Evolutionary conservation across 1,140 invertebrate genomes (phyloP), one percentile per base, ranked within the genome.

Genomic region (Drosophila kanapiae): DNA sequence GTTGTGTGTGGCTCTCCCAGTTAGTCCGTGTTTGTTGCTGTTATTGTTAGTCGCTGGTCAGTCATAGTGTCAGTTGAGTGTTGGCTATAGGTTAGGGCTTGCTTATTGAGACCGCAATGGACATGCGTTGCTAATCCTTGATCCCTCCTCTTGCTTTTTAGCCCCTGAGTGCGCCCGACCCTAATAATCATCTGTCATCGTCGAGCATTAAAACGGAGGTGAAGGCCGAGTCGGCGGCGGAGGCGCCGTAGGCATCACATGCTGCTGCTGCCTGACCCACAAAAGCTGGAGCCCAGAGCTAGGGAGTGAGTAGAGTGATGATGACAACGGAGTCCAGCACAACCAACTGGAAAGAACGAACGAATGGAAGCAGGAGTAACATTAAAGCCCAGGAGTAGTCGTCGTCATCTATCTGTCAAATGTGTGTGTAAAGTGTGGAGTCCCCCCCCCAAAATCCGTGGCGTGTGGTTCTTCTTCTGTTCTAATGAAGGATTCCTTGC

Each of bases 111-210:
- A 45, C 37, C 27, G 31, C 38, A 13, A n/a, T 37, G 43, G 10
- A 62, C 53, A n/a, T 37, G 40, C 33, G 14, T 23, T 47, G 57
- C 64, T 87, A 88, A 88, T 83, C 43, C 29, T 47, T 67, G 59
- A 27, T 59, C 35, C 53, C 53, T 56, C 53, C 72, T 92, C 62
- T 90, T 82, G 58, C 59, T 70, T 86, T 91, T 56, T 78, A 93
- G 92, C 92, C 91, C 79, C 92, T 92, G 86, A 93, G 82, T 91
- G 92, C 91, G 80, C 91, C 91, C 62, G 92, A 93, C 90, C 91
- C 88, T 91, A 93, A 90, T 91, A 93, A 92, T 80, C 92, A 93
- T 81, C 85, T 91, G 78, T 85, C 83, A 74, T 86, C 83, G 74
- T 86, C 87, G 82, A 85, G 75, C 82, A 77, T 82, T 58, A 90